Base-by-base conservation (phyloP, 2,113 vertebrate species). In the Chinchilla lanigera region DNA sequence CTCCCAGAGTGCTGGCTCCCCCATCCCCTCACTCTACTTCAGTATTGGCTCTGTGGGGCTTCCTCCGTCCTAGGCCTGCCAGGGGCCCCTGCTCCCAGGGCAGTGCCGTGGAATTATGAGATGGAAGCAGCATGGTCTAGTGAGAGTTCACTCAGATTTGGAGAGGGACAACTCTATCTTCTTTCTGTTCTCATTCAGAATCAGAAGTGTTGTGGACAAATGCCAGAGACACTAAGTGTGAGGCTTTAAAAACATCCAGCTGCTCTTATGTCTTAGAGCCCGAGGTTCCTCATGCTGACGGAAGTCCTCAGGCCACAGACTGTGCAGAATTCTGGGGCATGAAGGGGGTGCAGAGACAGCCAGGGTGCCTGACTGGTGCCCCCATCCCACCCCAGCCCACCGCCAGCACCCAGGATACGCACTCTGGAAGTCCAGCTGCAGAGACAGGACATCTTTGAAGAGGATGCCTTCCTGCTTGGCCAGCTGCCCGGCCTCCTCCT, bases 401-500 rank as follows among this genome's bases (percentile, higher is more conserved):
- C 12, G 3, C 5, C 5, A 19, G 7, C 4, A 65, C 33, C 41
- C n/a, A 0, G 12, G 22, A 82, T 97, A 97, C 99, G 98, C 96
- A 99, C 99, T 98, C 98, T 96, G 99, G 97, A 98, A 99, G 97
- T 99, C 98, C 67, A 99, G 98, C n/a, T 98, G 98, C 89, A 99
- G 98, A 12, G 98, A 96, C 1, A 20, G 92, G 60, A 99, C 98
- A 6, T 99, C 98, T 81, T 98, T 96, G 33, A 98, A 98, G 35
- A 98, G 67, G 93, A 99, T 97, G 54, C 97, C 98, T 96, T 99
- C 99, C 17, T 41, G 94, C 87, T 98, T 98, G 86, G 96, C 98
- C 92, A 99, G 95, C 56, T 83, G 90, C 28, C 96, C 92, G 0
- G 98, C 98, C 77, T 99, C 98, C 4, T 98, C 98, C 83, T 96